Evolutionary conservation across 2,797 vertebrate species (phyloP).

Genomic region (Chaenodraco wilsoni): DNA sequence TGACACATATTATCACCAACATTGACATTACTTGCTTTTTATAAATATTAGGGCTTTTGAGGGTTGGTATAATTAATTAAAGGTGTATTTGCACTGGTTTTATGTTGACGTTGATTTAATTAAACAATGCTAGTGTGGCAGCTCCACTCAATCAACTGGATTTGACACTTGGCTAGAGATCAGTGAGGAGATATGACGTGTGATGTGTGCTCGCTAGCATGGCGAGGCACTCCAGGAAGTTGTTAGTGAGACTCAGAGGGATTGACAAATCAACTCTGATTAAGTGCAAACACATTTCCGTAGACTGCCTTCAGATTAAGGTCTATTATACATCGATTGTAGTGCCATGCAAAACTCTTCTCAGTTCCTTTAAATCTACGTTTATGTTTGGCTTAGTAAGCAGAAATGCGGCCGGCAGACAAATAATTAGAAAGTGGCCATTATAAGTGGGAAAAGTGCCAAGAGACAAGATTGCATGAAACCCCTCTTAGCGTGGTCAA

Average conservation of each 20-base stretch:
- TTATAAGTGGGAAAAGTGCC: conserved; percentile 45
- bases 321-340: conserved; percentile 26
- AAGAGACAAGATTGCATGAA: conserved; percentile 37
- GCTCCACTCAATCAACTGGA: conserved; percentile 46
- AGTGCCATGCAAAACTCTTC: background rate
- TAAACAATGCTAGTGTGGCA: conserved; percentile 43
- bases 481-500: conserved; percentile 37
- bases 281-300: conserved; percentile 51
- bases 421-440: conserved; percentile 35
- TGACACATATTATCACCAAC: conserved; percentile 34
- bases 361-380: conserved; percentile 26
- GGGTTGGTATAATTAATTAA: conserved; percentile 40
- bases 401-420: conserved; percentile 32
- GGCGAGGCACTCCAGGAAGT: conserved; percentile 45
- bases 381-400: conserved; percentile 30
- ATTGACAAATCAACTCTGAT: conserved; percentile 58
- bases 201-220: conserved; percentile 21
- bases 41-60: conserved; percentile 36
- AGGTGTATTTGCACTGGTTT: conserved; percentile 27
- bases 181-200: conserved; percentile 2
- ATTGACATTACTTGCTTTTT: conserved; percentile 21
- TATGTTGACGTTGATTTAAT: conserved; percentile 39
- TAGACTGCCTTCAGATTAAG: conserved; percentile 14
- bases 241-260: conserved; percentile 35
- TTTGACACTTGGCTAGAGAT: conserved; percentile 37